Percentiles rank a stretch among this genome's conserved stretches.
These are phyloP conservation scores for Anguilla obscura DNA, from an alignment of 2,797 vertebrate genomes.

Conservation along the genomic window DNA sequence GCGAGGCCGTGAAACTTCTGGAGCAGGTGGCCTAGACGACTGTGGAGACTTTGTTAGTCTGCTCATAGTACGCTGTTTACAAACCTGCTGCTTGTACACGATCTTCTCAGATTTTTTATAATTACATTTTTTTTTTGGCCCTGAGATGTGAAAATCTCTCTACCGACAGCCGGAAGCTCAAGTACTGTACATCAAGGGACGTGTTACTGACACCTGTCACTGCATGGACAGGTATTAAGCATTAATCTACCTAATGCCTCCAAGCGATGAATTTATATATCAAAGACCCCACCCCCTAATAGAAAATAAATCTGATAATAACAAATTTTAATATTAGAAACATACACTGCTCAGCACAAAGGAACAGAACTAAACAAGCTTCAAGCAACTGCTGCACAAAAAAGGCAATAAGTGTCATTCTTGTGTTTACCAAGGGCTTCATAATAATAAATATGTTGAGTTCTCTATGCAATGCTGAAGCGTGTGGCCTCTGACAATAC, in stretches of 20 bases:
- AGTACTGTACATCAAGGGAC: not conserved
- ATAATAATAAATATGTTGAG: conserved; percentile 81
- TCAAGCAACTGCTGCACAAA: conserved; percentile 63
- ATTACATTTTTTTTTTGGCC: no score
- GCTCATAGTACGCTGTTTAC: not conserved
- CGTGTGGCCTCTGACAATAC: conserved; percentile 61
- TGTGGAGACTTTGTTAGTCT: not conserved
- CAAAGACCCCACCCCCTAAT: conserved; percentile 9
- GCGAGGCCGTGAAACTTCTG: not conserved
- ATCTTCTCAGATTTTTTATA: not conserved
- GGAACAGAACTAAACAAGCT: conserved; percentile 56
- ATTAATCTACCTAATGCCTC: conserved; percentile 3
- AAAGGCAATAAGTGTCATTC: conserved; percentile 84
- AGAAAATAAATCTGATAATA: not conserved
- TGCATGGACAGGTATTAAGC: not conserved
- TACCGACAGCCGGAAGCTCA: not conserved
- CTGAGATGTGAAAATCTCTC: conserved; percentile 13
- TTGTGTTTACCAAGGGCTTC: conserved; percentile 69
- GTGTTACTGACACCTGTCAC: not conserved
- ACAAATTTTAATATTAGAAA: conserved; percentile 31
- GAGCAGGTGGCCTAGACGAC: not conserved
- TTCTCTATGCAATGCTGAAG: conserved; percentile 63
- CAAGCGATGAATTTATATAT: conserved; percentile 2
- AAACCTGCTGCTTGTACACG: not conserved
- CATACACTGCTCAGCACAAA: conserved; percentile 51